phyloP scores from a whole-genome alignment of 2,888 invertebrate species.

The Epirrhoe tristata region DNA sequence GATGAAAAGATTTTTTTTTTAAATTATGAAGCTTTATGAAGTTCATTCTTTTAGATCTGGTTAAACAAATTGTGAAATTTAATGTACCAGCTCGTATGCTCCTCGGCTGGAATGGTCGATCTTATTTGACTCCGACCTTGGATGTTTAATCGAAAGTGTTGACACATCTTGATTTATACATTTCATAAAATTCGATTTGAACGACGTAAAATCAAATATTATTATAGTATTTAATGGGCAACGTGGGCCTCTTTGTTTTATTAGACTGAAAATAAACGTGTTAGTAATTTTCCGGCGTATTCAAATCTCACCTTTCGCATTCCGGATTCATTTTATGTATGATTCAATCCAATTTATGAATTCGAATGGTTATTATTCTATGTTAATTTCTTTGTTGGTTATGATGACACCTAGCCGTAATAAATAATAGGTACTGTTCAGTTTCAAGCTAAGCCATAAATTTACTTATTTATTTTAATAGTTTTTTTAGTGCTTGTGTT shows the following conservation, averaged over 20 bases:
- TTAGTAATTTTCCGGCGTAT: constrained; percentile 46
- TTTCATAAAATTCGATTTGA: constrained; percentile 70
- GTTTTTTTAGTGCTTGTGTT: too few relatives aligned
- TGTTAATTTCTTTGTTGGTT: too few relatives aligned
- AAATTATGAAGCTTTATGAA: too few relatives aligned
- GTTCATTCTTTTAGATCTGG: too few relatives aligned
- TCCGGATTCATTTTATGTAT: background rate
- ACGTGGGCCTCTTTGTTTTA: constrained; percentile 69
- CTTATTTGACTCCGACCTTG: constrained; percentile 70
- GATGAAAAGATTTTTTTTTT: too few relatives aligned
- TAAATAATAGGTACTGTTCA: too few relatives aligned
- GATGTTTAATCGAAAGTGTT: constrained; percentile 80
- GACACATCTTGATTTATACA: constrained; percentile 78
- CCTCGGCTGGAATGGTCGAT: constrained; percentile 39
- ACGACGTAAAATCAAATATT: constrained; percentile 75
- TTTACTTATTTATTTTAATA: too few relatives aligned
- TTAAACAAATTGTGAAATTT: background rate
- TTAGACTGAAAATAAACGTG: constrained; percentile 62
- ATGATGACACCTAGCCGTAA: too few relatives aligned
- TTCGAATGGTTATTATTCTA: background rate
- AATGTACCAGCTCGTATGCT: constrained; percentile 9
- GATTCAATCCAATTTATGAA: background rate
- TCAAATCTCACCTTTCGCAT: constrained; percentile 33
- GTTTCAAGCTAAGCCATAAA: too few relatives aligned
- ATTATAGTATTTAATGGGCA: constrained; percentile 67